Conservation (phyloP, 2,888 invertebrate genomes). For the Rotaria magnacalcarata region DNA sequence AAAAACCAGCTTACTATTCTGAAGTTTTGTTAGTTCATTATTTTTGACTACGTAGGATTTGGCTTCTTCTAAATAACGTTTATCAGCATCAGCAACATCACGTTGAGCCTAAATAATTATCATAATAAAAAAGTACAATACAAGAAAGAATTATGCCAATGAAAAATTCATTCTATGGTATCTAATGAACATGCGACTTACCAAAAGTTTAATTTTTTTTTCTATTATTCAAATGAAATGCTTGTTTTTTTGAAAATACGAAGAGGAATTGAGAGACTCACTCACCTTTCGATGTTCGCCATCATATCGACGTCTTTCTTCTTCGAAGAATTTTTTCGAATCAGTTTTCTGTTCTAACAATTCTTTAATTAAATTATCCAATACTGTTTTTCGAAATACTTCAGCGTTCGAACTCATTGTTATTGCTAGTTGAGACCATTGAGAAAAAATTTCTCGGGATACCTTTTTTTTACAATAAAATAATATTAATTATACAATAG, state of each 20-base stretch:
- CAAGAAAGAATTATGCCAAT: neutral
- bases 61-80: neutral
- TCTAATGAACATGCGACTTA: neutral
- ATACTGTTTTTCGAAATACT: neutral
- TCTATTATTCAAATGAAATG: neutral
- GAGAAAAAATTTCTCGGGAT: neutral
- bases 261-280: neutral
- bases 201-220: neutral
- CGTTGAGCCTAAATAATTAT: neutral
- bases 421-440: neutral
- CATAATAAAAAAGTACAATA: neutral
- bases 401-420: neutral
- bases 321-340: neutral
- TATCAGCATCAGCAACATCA: neutral
- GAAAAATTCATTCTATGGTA: neutral
- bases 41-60: neutral
- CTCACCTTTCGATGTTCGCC: neutral
- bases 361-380: neutral
- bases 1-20: neutral
- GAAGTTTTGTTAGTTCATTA: slow-evolving; percentile 17
- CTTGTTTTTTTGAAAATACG: neutral
- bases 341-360: neutral
- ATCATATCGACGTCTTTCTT: slow-evolving; percentile 4
- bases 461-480: neutral
- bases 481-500: neutral